Percentiles rank a stretch among this genome's conserved stretches.
phyloP scores from a whole-genome alignment of 2,113 vertebrate genomes.

The Perca schrenkii region DNA sequence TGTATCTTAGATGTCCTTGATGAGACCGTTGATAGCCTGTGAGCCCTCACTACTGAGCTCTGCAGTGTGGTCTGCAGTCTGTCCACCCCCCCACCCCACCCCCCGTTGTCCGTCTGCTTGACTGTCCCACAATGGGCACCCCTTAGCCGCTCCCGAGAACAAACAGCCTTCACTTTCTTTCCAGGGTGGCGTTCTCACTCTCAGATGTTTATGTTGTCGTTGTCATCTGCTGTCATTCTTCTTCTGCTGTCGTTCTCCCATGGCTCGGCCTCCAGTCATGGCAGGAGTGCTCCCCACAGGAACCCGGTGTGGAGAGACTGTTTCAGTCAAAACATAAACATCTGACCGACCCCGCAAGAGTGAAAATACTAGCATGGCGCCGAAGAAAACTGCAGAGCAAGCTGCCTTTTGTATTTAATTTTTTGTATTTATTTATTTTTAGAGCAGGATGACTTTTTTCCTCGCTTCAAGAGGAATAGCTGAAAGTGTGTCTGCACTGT shows the following conservation, averaged over 20 bases:
- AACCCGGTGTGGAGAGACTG: constrained; percentile 60
- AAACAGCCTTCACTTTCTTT: constrained; percentile 71
- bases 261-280: constrained; percentile 67
- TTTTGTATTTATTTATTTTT: not conserved
- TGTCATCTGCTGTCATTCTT: constrained; percentile 58
- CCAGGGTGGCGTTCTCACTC: constrained; percentile 72
- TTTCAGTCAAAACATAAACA: constrained; percentile 72
- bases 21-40: constrained; percentile 3
- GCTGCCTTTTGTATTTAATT: not conserved
- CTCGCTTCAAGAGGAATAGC: constrained; percentile 5
- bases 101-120: constrained; percentile 54
- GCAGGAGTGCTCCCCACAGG: constrained; percentile 64
- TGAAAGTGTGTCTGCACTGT: not conserved
- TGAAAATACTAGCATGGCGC: constrained; percentile 72
- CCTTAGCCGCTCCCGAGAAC: constrained; percentile 61
- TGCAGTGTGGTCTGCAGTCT: constrained; percentile 56
- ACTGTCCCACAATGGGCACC: constrained; percentile 49
- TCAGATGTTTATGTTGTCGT: constrained; percentile 75
- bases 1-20: not conserved
- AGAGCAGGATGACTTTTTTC: not conserved
- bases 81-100: not conserved
- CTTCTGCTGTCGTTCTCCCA: constrained; percentile 61
- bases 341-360: constrained; percentile 67
- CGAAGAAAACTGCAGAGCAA: constrained; percentile 31
- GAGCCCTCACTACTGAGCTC: constrained; percentile 11